These are phyloP conservation scores for Protonibea diacanthus DNA, from an alignment of 2,797 vertebrate genomes.

Conservation along the genomic window DNA sequence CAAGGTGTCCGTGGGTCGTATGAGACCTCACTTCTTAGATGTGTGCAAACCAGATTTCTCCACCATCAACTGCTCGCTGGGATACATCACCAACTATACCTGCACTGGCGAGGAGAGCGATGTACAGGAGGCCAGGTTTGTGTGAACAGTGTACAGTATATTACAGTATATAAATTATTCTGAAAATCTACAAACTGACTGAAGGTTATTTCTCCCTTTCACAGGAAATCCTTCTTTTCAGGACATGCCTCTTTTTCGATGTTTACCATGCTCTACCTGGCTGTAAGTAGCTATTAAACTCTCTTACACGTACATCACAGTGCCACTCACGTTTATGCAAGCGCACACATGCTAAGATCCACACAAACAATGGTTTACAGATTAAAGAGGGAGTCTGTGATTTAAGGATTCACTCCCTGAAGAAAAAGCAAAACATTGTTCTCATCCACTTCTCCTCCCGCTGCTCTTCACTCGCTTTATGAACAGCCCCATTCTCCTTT, in stretches of 20 bases:
- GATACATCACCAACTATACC: conserved; percentile 92
- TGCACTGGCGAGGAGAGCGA: conserved; percentile 87
- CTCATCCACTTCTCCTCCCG: conserved; percentile 44
- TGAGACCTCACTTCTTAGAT: conserved; percentile 94
- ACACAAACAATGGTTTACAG: conserved; percentile 52
- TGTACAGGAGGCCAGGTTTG: conserved; percentile 96
- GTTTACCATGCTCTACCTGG: conserved; percentile 97
- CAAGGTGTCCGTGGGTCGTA: conserved; percentile 96
- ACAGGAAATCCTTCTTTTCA: conserved; percentile 99
- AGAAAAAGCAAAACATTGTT: conserved; percentile 53
- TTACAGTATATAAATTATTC: background rate
- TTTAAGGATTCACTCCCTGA: conserved; percentile 53
- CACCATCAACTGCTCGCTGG: conserved; percentile 90
- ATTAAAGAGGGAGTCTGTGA: conserved; percentile 43
- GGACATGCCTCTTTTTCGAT: conserved; percentile 98
- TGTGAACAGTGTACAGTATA: background rate
- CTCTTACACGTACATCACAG: background rate
- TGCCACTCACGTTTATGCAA: conserved; percentile 19
- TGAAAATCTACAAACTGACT: background rate
- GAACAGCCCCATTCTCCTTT: conserved; percentile 42
- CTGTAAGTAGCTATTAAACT: conserved; percentile 89
- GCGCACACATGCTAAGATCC: conserved; percentile 29
- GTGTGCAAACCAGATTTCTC: conserved; percentile 90
- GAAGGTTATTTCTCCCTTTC: conserved; percentile 58
- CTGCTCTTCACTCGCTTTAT: conserved; percentile 28